phyloP scores from a whole-genome alignment of 2,113 vertebrate genomes.

The Cynoglossus semilaevis region DNA sequence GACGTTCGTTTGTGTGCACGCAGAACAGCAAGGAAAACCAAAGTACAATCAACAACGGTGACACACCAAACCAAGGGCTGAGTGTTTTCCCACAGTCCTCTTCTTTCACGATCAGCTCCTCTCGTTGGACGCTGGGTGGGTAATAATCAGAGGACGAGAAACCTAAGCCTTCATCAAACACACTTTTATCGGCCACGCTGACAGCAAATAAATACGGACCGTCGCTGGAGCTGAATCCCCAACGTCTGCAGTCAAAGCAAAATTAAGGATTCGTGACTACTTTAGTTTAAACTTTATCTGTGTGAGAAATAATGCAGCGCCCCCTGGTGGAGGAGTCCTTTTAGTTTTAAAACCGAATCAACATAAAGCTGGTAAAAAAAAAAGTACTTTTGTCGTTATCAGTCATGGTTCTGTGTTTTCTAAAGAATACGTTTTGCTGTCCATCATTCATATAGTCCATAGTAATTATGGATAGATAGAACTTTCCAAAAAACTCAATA shows the following conservation, averaged over 20 bases:
- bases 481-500: too few relatives aligned
- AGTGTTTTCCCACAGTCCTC: constrained; percentile 58
- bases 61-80: constrained; percentile 50
- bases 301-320: background rate
- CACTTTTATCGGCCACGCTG: constrained; percentile 42
- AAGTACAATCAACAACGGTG: constrained; percentile 60
- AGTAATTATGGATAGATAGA: too few relatives aligned
- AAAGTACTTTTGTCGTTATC: too few relatives aligned
- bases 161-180: constrained; percentile 47
- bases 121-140: constrained; percentile 61
- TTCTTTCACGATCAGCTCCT: constrained; percentile 55
- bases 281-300: constrained; percentile 4
- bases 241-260: background rate
- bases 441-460: too few relatives aligned
- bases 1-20: constrained; percentile 20
- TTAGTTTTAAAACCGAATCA: too few relatives aligned
- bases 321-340: too few relatives aligned
- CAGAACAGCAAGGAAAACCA: constrained; percentile 11
- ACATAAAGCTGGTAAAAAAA: too few relatives aligned
- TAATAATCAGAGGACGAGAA: constrained; percentile 45
- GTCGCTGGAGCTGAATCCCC: too few relatives aligned
- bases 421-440: too few relatives aligned
- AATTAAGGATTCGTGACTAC: background rate
- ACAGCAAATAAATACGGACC: background rate
- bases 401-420: too few relatives aligned